Evolutionary conservation across 2,888 invertebrate species (phyloP), one percentile per base, ranked within the genome.

Genomic region (Trichopoda pennipes): DNA sequence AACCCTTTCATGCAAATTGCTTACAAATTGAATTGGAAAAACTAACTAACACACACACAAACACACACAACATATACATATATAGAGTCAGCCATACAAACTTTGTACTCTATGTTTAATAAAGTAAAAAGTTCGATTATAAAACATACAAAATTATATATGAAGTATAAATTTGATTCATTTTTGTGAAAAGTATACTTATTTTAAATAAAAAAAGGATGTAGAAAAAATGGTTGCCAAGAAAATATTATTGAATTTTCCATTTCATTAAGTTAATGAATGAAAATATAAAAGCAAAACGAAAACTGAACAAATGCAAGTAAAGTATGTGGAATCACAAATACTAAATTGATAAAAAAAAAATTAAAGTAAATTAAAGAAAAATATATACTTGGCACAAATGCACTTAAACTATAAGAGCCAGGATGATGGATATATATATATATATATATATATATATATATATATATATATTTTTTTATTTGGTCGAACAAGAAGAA

Each of bases 181-280:
- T 75, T 51, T 66, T 75, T 66, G 66, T 8, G 38, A 51, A 66
- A 51, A 75, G n/a, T 58, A 53, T n/a, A 44, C 47, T 17, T 58
- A 66, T 51, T 51, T 32, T 28, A 32, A 68, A 60, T 68, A 68
- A 68, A 60, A 58, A 79, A 69, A 38, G 28, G 28, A 28, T 7
- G 8, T 4, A 28, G 8, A 28, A 73, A 64, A 68, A 73, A 73
- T 70, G 42, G 42, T 16, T 68, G 32, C 16, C 38, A 60, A 60
- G 44, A 60, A 68, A 80, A 77, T 84, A 75, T 84, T 84, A 85
- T 84, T 85, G 81, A 85, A 85, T 85, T 85, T 85, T 85, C 83
- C 84, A 85, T 84, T 81, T 84, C 84, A 85, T 85, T 84, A 84
- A 81, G 75, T 81, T 66, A 80, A 73, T 78, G 72, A 78, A 77